Evolutionary conservation across 2,797 vertebrate genomes (phyloP).

Genomic region (Chloroceryle inda): DNA sequence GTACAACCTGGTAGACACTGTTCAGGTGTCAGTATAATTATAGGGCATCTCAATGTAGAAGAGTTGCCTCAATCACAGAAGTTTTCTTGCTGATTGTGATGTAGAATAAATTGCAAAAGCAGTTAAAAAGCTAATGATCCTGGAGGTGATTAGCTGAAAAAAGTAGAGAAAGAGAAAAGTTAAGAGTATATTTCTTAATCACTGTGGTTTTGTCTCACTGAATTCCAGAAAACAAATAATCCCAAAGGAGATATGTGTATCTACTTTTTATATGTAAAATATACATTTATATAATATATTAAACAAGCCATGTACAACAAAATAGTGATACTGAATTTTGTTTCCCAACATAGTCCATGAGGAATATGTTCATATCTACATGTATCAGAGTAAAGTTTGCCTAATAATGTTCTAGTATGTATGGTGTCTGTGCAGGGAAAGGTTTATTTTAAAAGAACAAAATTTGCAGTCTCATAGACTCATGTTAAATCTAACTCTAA

Average conservation of each 20-base stretch:
- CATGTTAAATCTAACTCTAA: not conserved
- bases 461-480: not conserved
- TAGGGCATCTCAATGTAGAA: not conserved
- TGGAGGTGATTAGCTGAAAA: not conserved
- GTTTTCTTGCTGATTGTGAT: not conserved
- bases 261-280: not conserved
- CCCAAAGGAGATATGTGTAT: not conserved
- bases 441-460: not conserved
- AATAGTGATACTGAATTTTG: not conserved
- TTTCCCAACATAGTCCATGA: not conserved
- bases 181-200: not conserved
- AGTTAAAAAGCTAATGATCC: not conserved
- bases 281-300: not conserved
- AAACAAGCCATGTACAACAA: not conserved
- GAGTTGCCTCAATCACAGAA: not conserved
- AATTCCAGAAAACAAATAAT: not conserved
- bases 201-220: not conserved
- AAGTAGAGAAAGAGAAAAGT: not conserved
- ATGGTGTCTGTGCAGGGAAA: not conserved
- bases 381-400: not conserved
- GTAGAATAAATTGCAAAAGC: not conserved
- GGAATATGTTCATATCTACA: accelerated
- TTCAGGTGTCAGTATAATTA: not conserved
- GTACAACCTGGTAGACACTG: not conserved
- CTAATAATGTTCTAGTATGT: not conserved